Evolutionary conservation across 2,113 vertebrate species (phyloP).

Genomic region (Macroglossus sobrinus): DNA sequence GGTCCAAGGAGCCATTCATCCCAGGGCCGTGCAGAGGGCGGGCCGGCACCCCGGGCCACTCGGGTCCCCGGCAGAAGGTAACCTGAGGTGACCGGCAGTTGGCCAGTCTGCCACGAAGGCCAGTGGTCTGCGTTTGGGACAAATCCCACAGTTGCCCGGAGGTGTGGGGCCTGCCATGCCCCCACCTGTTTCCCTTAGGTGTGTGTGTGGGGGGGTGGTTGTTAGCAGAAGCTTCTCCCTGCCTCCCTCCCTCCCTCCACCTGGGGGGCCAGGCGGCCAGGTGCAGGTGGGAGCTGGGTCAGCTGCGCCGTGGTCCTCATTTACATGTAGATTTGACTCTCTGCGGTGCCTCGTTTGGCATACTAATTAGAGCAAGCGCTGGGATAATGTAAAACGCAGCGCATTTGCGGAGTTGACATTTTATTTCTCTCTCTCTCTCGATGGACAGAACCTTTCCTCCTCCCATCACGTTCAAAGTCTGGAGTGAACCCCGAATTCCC

Average conservation of each 20-base stretch:
- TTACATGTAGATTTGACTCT: slow-evolving; percentile 70
- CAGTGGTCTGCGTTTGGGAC: neutral
- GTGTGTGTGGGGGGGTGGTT: fast-evolving
- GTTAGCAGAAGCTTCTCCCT: neutral
- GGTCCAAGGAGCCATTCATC: neutral
- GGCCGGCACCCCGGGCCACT: fast-evolving
- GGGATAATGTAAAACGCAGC: neutral
- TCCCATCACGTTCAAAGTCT: neutral
- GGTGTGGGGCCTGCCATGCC: too few species aligned
- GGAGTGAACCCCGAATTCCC: neutral
- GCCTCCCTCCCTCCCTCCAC: neutral
- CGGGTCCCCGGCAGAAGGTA: neutral
- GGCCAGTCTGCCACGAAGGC: neutral
- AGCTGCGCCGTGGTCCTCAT: neutral
- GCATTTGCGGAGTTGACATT: neutral
- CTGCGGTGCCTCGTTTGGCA: neutral
- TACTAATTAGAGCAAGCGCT: slow-evolving; percentile 12
- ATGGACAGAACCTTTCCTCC: neutral
- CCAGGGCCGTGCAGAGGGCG: neutral
- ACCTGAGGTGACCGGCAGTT: neutral
- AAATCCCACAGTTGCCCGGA: neutral
- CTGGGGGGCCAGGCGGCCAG: neutral
- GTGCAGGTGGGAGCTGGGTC: too few species aligned
- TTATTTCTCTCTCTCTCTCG: neutral
- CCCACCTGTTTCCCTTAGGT: too few species aligned